A percentile compares a stretch with the other conserved stretches of the same genome.
phyloP scores from a whole-genome alignment of 2,797 vertebrate species.

The Pangasius macronema region DNA sequence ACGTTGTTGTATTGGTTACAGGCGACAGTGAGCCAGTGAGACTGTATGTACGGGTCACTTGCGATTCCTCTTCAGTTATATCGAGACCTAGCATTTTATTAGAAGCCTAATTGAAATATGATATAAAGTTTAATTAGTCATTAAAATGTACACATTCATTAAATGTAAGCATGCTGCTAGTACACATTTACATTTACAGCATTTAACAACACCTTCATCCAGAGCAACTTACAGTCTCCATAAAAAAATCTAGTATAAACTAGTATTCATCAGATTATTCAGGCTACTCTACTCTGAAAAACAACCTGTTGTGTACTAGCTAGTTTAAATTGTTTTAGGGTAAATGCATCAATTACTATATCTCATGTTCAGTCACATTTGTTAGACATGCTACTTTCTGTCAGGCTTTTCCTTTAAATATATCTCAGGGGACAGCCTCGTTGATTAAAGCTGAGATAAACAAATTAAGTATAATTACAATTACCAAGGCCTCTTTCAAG shows the following conservation, averaged over 20 bases:
- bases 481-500: conserved; percentile 41
- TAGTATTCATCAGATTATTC: conserved; percentile 4
- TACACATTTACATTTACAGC: background rate
- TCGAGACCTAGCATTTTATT: conserved; percentile 8
- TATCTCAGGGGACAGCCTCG: conserved; percentile 34
- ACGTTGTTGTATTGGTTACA: conserved; percentile 50
- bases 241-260: background rate
- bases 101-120: background rate
- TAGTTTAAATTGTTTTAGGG: conserved; percentile 32
- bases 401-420: conserved; percentile 40
- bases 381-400: conserved; percentile 26
- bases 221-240: background rate
- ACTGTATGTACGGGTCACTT: conserved; percentile 26
- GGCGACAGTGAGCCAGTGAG: conserved; percentile 40
- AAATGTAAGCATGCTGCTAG: background rate
- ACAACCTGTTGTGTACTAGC: conserved; percentile 16
- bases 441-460: conserved; percentile 48
- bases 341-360: conserved; percentile 46
- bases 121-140: conserved; percentile 10
- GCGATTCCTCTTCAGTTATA: conserved; percentile 3
- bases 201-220: background rate
- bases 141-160: background rate
- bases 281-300: conserved; percentile 17
- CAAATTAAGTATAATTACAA: conserved; percentile 51
- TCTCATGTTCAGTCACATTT: conserved; percentile 26